Base-by-base conservation (phyloP, 1,140 invertebrate genomes). In the Littorina saxatilis region DNA sequence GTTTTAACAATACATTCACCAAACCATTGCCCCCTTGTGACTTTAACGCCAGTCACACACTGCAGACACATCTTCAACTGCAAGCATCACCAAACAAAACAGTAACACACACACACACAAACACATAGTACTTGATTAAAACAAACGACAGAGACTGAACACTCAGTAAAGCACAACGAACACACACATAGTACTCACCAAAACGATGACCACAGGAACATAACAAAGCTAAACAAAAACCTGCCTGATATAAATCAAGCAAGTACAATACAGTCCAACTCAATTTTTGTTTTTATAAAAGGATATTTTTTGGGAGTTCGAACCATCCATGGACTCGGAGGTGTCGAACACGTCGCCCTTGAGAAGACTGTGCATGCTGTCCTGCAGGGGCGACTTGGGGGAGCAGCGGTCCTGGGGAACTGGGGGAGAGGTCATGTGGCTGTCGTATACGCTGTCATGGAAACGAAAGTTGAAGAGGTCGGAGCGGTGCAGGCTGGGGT, bases 401-500 rank as follows among this genome's bases (percentile, higher is more conserved):
- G 91, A 89, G n/a, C 73, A 68, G 20, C 87, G 80, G n/a, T 89
- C 88, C 29, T 86, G 81, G 17, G 84, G 78, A 1, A 88, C 86
- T 2, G 88, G 89, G 52, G 87, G 86, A 79, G 85, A 87, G 27
- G 84, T 83, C 23, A 88, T 83, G 32, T 81, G 84, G 58, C 84
- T 61, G 77, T 94, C 82, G 84, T 93, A 92, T 82, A 92, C 92
- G 85, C 92, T 93, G 86, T 95, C 95, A 74, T 94, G 94, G 93
- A 96, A 96, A 93, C 97, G 97, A 81, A 88, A 90, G 55, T 82
- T 85, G 73, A 92, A 81, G 32, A 98, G 95, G 93, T 98, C 96
- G 83, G 96, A 97, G 93, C 98, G 97, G 93, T 98, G 97, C 84
- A 99, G 94, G 88, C 97, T 96, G 61, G 97, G 98, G 93, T 99